These are phyloP conservation scores for Pyrgilauda ruficollis DNA, from an alignment of 2,113 vertebrate genomes.

Conservation along the genomic window DNA sequence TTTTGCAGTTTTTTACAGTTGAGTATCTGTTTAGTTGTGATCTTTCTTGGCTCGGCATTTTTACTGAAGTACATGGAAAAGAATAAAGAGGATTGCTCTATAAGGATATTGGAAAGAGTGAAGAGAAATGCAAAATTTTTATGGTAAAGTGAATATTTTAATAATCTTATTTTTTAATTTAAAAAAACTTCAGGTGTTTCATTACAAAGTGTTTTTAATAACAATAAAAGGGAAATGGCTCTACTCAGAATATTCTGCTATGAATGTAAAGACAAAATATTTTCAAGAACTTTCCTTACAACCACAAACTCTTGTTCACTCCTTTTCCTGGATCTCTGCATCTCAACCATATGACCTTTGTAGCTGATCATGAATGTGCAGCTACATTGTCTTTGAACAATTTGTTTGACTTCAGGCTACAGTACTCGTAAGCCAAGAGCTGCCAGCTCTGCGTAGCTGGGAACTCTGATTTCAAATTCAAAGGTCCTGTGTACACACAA, in stretches of 20 bases:
- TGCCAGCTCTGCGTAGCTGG: neutral
- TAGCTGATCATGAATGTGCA: neutral
- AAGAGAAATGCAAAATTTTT: neutral
- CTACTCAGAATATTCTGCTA: neutral
- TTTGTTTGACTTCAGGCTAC: conserved; percentile 29
- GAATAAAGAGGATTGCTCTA: neutral
- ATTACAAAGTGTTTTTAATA: neutral
- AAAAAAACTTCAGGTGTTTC: neutral
- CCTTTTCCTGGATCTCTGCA: neutral
- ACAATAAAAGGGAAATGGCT: neutral
- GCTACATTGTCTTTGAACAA: neutral
- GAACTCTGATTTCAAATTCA: conserved; percentile 7
- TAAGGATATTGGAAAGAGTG: neutral
- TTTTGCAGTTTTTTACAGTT: neutral
- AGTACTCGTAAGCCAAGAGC: neutral
- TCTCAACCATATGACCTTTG: neutral
- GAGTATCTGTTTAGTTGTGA: neutral
- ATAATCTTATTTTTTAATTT: neutral
- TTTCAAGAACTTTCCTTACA: neutral
- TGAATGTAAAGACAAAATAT: neutral
- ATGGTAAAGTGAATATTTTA: neutral
- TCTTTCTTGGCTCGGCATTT: neutral
- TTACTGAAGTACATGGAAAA: neutral
- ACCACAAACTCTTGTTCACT: neutral
- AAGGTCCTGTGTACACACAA: neutral